Evolutionary conservation across 2,113 vertebrate genomes (phyloP).

Genomic region (Pedetes capensis): DNA sequence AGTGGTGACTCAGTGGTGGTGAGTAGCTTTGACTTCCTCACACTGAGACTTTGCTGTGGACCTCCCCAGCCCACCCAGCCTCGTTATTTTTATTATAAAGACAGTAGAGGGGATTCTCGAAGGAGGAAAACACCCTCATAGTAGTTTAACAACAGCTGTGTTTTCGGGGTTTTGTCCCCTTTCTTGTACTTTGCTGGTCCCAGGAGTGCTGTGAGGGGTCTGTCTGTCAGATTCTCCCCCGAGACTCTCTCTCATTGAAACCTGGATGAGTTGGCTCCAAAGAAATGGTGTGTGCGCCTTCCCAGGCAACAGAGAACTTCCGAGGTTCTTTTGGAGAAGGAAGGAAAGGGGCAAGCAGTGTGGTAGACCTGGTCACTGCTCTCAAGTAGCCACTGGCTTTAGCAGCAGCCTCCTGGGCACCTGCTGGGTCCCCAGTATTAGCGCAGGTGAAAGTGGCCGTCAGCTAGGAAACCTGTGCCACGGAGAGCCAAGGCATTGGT

Average conservation of each 20-base stretch:
- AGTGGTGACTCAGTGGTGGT: neutral
- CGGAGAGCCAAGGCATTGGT: neutral
- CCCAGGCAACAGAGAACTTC: neutral
- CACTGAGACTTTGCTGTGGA: neutral
- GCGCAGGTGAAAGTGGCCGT: too few relatives aligned
- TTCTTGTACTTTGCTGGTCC: neutral
- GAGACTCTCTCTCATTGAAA: too few relatives aligned
- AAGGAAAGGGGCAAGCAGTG: too few relatives aligned
- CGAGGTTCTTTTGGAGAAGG: neutral
- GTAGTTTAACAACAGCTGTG: neutral
- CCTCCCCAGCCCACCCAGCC: neutral
- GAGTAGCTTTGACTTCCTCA: neutral
- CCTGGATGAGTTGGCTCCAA: neutral
- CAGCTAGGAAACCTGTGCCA: neutral
- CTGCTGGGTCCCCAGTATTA: neutral
- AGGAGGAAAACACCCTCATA: neutral
- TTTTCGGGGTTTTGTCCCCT: neutral
- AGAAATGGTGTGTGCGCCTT: neutral
- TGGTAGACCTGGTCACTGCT: neutral
- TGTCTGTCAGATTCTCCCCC: neutral
- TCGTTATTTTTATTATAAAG: neutral
- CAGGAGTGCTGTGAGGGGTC: too few relatives aligned
- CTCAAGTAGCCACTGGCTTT: neutral
- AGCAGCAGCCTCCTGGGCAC: neutral
- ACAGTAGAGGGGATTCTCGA: neutral